phyloP scores from a whole-genome alignment of 2,113 vertebrate species.

The Labeo catla region DNA sequence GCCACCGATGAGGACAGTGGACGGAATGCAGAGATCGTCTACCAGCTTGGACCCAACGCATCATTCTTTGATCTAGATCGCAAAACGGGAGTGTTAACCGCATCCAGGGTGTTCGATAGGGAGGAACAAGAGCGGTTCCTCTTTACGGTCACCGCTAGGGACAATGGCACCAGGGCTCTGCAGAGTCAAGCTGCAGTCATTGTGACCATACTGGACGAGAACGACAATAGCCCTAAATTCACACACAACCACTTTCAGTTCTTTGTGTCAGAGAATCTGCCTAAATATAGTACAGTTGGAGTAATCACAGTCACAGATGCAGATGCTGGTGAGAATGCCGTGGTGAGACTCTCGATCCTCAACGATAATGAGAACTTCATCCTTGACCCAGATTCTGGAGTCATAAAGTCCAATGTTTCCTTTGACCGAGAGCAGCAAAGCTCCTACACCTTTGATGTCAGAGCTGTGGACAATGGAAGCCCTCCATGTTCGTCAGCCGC shows the following conservation, averaged over 20 bases:
- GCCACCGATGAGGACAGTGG: conserved; percentile 98
- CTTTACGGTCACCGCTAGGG: conserved; percentile 95
- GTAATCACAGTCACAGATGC: conserved; percentile 98
- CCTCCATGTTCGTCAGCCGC: conserved; percentile 93
- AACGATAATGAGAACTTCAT: conserved; percentile 98
- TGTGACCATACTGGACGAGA: conserved; percentile 95
- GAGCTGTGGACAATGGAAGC: conserved; percentile 92
- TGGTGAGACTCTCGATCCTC: conserved; percentile 93
- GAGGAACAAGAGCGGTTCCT: conserved; percentile 98
- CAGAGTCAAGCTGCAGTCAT: conserved; percentile 97
- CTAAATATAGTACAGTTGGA: conserved; percentile 97
- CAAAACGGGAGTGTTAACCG: conserved; percentile 95
- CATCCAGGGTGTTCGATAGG: conserved; percentile 95
- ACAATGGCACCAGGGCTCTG: conserved; percentile 95
- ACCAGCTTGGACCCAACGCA: conserved; percentile 97
- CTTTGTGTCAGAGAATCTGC: conserved; percentile 98
- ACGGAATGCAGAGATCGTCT: conserved; percentile 97
- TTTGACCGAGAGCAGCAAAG: conserved; percentile 98
- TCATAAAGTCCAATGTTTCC: conserved; percentile 98
- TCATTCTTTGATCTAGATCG: conserved; percentile 98
- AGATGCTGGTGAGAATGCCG: conserved; percentile 94
- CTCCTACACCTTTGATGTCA: conserved; percentile 97
- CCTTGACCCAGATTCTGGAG: conserved; percentile 92
- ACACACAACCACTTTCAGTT: conserved; percentile 99
- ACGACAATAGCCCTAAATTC: conserved; percentile 98